Evolutionary conservation across 1,140 invertebrate genomes (phyloP), one percentile per base, ranked within the genome.

Genomic region (Lordiphosa clarofinis): DNA sequence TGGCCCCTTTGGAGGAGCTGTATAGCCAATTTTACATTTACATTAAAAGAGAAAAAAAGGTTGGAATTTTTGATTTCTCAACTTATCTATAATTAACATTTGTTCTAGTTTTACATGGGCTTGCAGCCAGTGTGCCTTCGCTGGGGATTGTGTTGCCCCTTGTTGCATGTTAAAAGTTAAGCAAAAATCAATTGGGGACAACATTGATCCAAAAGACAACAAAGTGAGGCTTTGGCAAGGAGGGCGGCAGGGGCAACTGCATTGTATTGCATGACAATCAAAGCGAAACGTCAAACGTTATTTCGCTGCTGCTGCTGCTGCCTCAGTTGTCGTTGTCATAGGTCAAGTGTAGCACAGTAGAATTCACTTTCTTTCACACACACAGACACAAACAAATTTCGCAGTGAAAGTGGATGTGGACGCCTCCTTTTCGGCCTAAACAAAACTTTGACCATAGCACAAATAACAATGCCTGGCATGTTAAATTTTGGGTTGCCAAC

Each of bases 331-430:
- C 58, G 57, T 84, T 82, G 78, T 78, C 78, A 84, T 82, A 84
- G 78, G 78, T 84, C 78, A 84, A 84, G 78, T 84, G 78, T 82
- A 78, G 78, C 78, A 76, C 59, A 84, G 78, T 84, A 84, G 78
- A 84, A 84, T 84, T 84, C 78, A 84, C 78, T 84, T 84, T 84
- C 78, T 78, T 73, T 84, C n/a, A n/a, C n/a, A n/a, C 61, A 44
- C 59, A 56, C 57, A 58, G 50, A 71, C 53, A 71, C 55, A 64
- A 19, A 46, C 15, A 36, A 75, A 81, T 63, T 81, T 75, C 71
- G 58, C 66, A 81, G 75, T 82, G 75, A 81, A 81, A 81, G 75
- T 82, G 75, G 50, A 64, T 47, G 49, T 43, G 10, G 55, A 39
- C 58, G 62, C 67, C 62, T 60, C 62, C 55, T 72, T 68, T 61